Conservation (phyloP, 2,113 vertebrate species). For the Apteryx owenii region DNA sequence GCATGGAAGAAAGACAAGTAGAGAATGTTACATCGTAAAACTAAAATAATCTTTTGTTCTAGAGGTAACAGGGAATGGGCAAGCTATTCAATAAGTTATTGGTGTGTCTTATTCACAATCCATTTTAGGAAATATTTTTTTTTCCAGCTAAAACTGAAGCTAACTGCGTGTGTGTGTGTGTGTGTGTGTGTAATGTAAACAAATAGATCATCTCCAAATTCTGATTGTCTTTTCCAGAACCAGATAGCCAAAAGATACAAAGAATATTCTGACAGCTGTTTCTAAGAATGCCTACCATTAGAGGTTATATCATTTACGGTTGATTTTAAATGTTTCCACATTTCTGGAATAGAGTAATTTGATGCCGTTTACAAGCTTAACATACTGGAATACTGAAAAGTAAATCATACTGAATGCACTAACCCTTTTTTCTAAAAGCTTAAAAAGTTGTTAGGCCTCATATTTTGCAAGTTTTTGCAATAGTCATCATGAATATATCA, state of each 20-base stretch:
- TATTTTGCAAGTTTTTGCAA: not conserved
- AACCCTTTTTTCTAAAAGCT: not conserved
- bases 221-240: not conserved
- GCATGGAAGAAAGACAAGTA: not conserved
- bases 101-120: not conserved
- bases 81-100: not conserved
- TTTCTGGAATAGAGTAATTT: not conserved
- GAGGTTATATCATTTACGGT: not conserved
- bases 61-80: not conserved
- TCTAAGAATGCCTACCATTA: not conserved
- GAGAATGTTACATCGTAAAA: not conserved
- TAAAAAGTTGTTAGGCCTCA: not conserved
- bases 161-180: not conserved
- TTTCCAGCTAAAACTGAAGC: no score
- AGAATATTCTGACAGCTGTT: not conserved
- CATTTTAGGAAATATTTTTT: not conserved
- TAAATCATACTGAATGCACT: not conserved
- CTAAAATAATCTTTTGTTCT: not conserved
- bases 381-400: not conserved
- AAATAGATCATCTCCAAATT: not conserved
- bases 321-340: not conserved
- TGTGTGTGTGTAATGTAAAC: not conserved
- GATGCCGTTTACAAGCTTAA: not conserved
- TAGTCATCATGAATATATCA: not conserved
- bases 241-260: fast-evolving